Evolutionary conservation across 2,888 invertebrate genomes (phyloP), one percentile per base, ranked within the genome.

Genomic region (Hypercompe scribonia): DNA sequence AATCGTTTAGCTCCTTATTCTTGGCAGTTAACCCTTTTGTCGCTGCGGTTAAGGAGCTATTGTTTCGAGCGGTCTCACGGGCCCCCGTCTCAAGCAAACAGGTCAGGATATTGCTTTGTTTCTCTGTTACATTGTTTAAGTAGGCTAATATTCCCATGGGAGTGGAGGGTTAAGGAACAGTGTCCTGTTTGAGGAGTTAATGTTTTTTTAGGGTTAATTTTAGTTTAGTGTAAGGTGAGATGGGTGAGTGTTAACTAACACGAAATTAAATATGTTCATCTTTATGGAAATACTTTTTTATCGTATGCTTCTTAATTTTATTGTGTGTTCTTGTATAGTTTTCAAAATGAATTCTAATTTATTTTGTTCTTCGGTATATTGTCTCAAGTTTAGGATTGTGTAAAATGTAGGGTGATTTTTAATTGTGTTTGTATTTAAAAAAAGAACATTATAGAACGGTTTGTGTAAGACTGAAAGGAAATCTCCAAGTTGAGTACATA

Each of bases 41-140:
- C 78, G 78, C 78, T 78, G 80, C 79, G 88, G 89, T 90, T 88
- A 88, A 88, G 87, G 87, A 86, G 67, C 83, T 80, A 90, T 94
- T 94, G 93, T 94, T 90, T 84, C 76, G 76, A 79, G 72, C 75
- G 77, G 90, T 92, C 92, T 88, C 92, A 92, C 91, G 90, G 90
- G 89, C 85, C 87, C 88, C 86, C 86, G 90, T 91, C 92, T 92
- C 90, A 81, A 83, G 91, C 91, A 92, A 92, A 92, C 93, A 91
- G 90, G 88, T 89, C 90, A 91, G 84, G 86, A 86, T 87, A 85
- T 86, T 88, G 85, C 89, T 90, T 81, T 78, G 85, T 77, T 75
- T 79, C 74, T 63, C 50, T 78, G 84, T 86, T 86, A 89, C 91
- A 88, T 88, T 93, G 94, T 94, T 94, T 91, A 88, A 92, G 87